A percentile compares a stretch with the other conserved stretches of the same genome.
phyloP scores from a whole-genome alignment of 2,797 vertebrate genomes.

The Ceryle rudis region DNA sequence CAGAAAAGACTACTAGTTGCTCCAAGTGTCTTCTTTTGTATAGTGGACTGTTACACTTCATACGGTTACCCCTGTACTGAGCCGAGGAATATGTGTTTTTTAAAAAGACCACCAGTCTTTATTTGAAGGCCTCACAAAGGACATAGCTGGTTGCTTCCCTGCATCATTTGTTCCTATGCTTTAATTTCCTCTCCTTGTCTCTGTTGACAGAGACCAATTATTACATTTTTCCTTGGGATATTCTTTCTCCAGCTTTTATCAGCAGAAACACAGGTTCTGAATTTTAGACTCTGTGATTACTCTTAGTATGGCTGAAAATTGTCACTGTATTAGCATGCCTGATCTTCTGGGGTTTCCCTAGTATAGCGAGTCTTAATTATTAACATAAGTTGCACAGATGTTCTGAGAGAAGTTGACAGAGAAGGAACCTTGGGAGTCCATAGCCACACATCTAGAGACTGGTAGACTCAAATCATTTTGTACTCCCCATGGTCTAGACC shows the following conservation, averaged over 20 bases:
- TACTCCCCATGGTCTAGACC: background rate
- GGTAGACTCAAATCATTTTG: background rate
- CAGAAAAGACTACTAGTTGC: background rate
- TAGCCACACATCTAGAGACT: background rate
- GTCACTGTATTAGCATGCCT: background rate
- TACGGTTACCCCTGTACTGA: background rate
- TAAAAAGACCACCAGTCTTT: background rate
- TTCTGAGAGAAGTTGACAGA: background rate
- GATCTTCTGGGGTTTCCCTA: background rate
- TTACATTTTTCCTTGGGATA: background rate
- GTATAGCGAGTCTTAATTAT: background rate
- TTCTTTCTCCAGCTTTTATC: background rate
- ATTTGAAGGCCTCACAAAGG: background rate
- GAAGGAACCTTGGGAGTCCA: background rate
- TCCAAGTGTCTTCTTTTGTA: background rate
- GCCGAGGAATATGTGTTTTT: background rate
- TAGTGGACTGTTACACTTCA: background rate
- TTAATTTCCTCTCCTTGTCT: background rate
- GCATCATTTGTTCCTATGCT: background rate
- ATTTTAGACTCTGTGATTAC: background rate
- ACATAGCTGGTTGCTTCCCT: background rate
- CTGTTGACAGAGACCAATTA: background rate
- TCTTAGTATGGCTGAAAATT: background rate
- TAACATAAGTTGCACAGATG: background rate
- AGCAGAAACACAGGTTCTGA: background rate